These are phyloP conservation scores for Candoia aspera DNA, from an alignment of 2,113 vertebrate species.

Conservation along the genomic window DNA sequence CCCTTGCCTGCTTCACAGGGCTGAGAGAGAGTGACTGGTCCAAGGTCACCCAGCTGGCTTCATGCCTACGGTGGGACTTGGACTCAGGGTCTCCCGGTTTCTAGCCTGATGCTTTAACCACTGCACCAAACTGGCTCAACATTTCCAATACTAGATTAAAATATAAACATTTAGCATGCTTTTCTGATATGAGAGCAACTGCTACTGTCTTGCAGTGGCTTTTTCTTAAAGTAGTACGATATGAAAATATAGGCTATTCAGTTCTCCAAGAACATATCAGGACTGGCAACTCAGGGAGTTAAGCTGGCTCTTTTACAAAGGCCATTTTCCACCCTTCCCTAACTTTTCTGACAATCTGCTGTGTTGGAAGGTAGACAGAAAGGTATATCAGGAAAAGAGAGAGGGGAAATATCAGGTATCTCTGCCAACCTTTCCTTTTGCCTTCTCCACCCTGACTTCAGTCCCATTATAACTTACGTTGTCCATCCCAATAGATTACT, in stretches of 20 bases:
- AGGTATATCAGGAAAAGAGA: not conserved
- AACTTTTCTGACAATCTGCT: not conserved
- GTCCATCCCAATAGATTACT: not conserved
- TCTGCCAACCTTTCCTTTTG: not conserved
- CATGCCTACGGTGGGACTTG: not conserved
- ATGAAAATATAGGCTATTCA: not conserved
- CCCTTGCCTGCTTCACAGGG: not conserved
- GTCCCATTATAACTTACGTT: not conserved
- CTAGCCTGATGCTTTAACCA: not conserved
- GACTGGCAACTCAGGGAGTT: not conserved
- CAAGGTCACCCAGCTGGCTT: not conserved
- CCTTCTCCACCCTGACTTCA: not conserved
- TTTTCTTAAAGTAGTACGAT: not conserved
- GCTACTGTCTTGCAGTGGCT: not conserved
- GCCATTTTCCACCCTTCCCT: not conserved
- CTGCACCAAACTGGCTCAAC: not conserved
- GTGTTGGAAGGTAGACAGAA: not conserved
- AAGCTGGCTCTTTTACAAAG: not conserved
- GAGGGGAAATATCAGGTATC: not conserved
- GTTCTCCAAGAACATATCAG: not conserved
- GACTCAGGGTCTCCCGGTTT: not conserved
- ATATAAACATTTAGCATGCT: not conserved
- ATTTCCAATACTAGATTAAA: not conserved
- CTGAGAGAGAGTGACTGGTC: not conserved
- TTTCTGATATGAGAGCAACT: not conserved